These are phyloP conservation scores for Rotaria sp. DNA, from an alignment of 2,888 invertebrate genomes.

Conservation along the genomic window DNA sequence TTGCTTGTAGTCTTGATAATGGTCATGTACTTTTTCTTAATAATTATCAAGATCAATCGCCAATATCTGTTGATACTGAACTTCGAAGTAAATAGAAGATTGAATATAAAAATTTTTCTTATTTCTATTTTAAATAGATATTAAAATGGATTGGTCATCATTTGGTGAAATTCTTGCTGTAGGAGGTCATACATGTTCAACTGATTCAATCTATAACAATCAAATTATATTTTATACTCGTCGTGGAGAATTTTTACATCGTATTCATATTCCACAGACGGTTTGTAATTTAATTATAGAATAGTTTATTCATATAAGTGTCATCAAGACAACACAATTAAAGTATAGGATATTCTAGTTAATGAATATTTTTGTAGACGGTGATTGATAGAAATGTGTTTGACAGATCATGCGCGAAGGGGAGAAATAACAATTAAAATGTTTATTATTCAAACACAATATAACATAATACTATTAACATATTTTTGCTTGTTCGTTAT, in stretches of 20 bases:
- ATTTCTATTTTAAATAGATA: slow-evolving; percentile 44
- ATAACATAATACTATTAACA: slow-evolving; percentile 48
- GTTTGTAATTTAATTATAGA: slow-evolving; percentile 42
- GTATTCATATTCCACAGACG: slow-evolving; percentile 48
- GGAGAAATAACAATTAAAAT: neutral
- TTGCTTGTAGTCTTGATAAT: slow-evolving; percentile 5
- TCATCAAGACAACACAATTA: neutral
- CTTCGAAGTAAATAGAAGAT: neutral
- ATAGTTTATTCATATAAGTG: neutral
- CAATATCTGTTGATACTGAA: slow-evolving; percentile 22
- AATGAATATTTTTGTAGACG: too few relatives aligned
- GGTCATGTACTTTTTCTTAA: slow-evolving; percentile 5
- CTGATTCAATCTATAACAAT: slow-evolving; percentile 60
- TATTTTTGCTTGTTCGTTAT: too few relatives aligned
- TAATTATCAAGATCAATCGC: slow-evolving; percentile 19
- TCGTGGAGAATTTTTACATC: slow-evolving; percentile 68
- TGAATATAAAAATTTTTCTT: neutral
- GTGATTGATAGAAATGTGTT: too few relatives aligned
- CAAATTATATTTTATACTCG: slow-evolving; percentile 84
- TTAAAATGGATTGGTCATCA: slow-evolving; percentile 88
- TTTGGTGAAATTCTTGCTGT: slow-evolving; percentile 83
- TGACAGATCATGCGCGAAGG: too few relatives aligned
- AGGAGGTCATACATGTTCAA: slow-evolving; percentile 63
- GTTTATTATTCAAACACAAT: slow-evolving; percentile 60
- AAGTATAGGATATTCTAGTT: neutral